Evolutionary conservation across 2,113 vertebrate genomes (phyloP), one percentile per base, ranked within the genome.

Genomic region (Procavia capensis): DNA sequence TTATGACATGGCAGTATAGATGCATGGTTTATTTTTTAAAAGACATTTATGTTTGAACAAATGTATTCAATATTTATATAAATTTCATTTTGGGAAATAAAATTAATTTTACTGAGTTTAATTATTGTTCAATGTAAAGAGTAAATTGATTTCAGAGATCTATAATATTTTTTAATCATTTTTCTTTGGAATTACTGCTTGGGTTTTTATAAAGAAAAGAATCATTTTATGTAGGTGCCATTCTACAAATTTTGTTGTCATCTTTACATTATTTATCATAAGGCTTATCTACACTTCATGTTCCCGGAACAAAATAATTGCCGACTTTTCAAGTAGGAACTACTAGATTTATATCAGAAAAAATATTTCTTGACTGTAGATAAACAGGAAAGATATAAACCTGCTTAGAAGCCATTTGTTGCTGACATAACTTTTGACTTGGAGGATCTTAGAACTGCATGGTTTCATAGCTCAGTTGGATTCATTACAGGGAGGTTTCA

Each of bases 51-150:
- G 41, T 70, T 85, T 86, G 45, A 92, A 64, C 74, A 89, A 85
- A 85, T 61, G 4, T n/a, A 47, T 81, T 93, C 36, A 50, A 0
- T 87, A 39, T 34, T 96, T 91, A 59, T 25, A 78, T 91, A 85
- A 90, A 74, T 94, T 75, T 90, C 45, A 79, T 34, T 94, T 34
- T 90, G 54, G 25, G n/a, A 81, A 86, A 39, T 90, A 63, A 92
- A 94, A 45, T 94, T 86, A 89, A 63, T 92, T 10, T 91, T 91
- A 70, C 57, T 88, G 39, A 94, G 84, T 80, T 93, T 93, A 94
- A 57, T 92, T 81, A 64, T 92, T 89, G 13, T 94, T 97, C 80
- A 25, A 43, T 84, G 22, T 68, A 29, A 41, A 80, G 25, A 39
- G 43, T 83, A 90, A 89, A 76, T 36, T 84, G 13, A 90, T 90